Percentiles rank a stretch among this genome's conserved stretches.
phyloP scores from a whole-genome alignment of 2,113 vertebrate genomes.

The Microcebus lehilahytsara region DNA sequence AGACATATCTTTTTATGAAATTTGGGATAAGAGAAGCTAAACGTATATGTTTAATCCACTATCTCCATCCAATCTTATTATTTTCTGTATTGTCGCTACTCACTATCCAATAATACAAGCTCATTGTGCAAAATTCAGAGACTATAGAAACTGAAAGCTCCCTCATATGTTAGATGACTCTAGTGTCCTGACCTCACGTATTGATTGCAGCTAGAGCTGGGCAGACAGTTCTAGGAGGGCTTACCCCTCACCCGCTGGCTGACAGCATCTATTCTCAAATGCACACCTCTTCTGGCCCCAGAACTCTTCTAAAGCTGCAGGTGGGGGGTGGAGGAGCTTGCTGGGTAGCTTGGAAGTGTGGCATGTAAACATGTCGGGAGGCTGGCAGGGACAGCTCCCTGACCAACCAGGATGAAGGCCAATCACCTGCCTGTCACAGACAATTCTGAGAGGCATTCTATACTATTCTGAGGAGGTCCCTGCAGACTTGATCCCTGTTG shows the following conservation, averaged over 20 bases:
- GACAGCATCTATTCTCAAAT: background rate
- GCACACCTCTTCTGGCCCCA: background rate
- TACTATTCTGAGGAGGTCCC: background rate
- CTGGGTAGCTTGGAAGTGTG: background rate
- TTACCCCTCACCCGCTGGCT: background rate
- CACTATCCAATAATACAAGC: conserved; percentile 1
- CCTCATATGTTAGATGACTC: background rate
- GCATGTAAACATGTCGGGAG: background rate
- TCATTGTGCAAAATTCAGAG: background rate
- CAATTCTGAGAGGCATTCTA: background rate
- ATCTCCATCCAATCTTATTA: background rate
- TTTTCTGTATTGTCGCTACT: background rate
- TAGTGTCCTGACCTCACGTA: background rate
- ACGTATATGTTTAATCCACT: background rate
- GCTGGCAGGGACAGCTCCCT: background rate
- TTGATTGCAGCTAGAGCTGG: background rate
- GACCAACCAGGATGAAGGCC: background rate
- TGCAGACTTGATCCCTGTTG: background rate
- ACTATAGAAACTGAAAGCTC: background rate
- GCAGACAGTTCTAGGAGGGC: background rate
- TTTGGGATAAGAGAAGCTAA: conserved; percentile 14
- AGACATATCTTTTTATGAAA: background rate
- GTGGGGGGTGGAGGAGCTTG: background rate
- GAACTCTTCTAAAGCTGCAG: background rate
- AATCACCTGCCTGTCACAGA: background rate